A percentile compares a stretch with the other conserved stretches of the same genome.
These are phyloP conservation scores for Trachythela sp. DNA, from an alignment of 64 coral and sea anemone genomes.

Conservation along the genomic window DNA sequence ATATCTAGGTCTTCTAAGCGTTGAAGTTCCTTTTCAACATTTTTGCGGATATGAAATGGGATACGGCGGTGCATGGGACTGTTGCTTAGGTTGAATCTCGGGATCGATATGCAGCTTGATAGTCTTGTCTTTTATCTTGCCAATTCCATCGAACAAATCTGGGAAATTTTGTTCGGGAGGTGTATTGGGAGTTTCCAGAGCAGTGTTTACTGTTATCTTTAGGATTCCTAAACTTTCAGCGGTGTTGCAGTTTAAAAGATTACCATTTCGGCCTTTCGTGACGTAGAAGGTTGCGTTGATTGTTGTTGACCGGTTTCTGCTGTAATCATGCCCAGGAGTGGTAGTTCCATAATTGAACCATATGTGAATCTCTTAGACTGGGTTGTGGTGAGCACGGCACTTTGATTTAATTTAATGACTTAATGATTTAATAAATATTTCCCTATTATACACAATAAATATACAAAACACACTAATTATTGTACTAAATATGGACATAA, in stretches of 20 bases:
- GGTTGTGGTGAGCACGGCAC: neutral
- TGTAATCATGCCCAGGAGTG: neutral
- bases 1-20: constrained; percentile 51
- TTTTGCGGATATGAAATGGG: constrained; percentile 52
- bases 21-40: constrained; percentile 58
- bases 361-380: constrained; percentile 5
- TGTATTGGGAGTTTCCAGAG: constrained; percentile 7
- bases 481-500: too few species aligned
- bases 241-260: constrained; percentile 39
- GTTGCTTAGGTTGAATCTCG: constrained; percentile 39
- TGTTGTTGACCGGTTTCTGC: neutral
- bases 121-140: constrained; percentile 53
- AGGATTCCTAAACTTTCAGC: constrained; percentile 42
- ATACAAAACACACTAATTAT: too few species aligned
- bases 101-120: constrained; percentile 66
- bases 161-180: constrained; percentile 41
- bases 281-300: neutral
- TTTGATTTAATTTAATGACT: too few species aligned
- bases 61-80: constrained; percentile 59
- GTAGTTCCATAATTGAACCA: neutral
- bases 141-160: constrained; percentile 50
- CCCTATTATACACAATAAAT: too few species aligned
- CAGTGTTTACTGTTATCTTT: constrained; percentile 43
- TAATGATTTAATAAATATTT: too few species aligned
- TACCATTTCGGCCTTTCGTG: neutral